Percentiles rank a stretch among this genome's conserved stretches.
Conservation (phyloP, 1,140 invertebrate species). For the Hycleus cichorii region DNA sequence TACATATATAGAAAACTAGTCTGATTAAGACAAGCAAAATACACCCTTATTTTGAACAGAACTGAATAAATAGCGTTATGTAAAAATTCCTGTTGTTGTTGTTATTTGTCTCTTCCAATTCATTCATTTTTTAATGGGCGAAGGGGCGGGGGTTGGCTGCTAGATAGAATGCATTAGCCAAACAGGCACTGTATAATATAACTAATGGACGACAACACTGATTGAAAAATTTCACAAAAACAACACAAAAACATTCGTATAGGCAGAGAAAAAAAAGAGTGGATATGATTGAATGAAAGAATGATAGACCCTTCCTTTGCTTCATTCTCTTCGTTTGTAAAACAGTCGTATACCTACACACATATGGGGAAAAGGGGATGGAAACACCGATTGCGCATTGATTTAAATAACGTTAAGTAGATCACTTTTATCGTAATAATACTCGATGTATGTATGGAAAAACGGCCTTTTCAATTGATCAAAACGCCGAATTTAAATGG, state of each 20-base stretch:
- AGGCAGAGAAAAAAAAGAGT: conserved; percentile 13
- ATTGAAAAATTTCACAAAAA: conserved; percentile 36
- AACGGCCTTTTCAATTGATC: too few species aligned
- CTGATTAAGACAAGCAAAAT: conserved; percentile 37
- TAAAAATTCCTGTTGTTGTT: conserved; percentile 29
- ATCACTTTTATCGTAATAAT: too few species aligned
- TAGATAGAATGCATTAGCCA: conserved; percentile 26
- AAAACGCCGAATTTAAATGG: too few species aligned
- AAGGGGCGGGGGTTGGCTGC: too few species aligned
- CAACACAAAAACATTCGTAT: conserved; percentile 26
- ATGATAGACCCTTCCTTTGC: not conserved
- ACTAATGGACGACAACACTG: conserved; percentile 36
- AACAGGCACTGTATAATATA: conserved; percentile 34
- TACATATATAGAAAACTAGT: conserved; percentile 28
- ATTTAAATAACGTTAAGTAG: too few species aligned
- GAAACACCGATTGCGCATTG: too few species aligned
- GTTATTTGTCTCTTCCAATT: not conserved
- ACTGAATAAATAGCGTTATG: conserved; percentile 25
- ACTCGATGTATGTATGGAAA: too few species aligned
- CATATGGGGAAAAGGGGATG: too few species aligned
- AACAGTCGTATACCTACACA: too few species aligned
- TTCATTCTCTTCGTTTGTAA: too few species aligned
- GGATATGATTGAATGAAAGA: conserved; percentile 31
- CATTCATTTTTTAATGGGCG: conserved; percentile 17
- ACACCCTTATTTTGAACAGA: conserved; percentile 24